Conservation (phyloP, 1,140 invertebrate species). For the Drosophila ogumai region DNA sequence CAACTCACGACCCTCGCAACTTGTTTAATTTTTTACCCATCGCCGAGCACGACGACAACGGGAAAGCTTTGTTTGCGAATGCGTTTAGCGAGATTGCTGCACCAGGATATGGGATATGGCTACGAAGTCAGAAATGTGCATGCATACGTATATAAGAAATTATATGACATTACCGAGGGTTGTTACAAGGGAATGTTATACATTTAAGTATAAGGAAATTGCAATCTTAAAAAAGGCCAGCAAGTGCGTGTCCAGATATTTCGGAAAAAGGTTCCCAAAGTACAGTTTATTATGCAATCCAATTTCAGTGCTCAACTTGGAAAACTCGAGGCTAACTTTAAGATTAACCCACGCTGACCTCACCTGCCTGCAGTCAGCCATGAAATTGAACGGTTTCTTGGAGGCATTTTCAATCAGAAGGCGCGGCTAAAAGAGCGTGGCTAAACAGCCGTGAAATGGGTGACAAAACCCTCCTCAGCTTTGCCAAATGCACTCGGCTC, state of each 20-base stretch:
- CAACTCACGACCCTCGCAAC: conserved; percentile 38
- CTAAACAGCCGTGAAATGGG: conserved; percentile 63
- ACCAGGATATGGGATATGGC: conserved; percentile 40
- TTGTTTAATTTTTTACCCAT: conserved; percentile 64
- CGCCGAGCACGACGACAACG: conserved; percentile 40
- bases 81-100: conserved; percentile 67
- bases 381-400: conserved; percentile 61
- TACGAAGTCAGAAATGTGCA: conserved; percentile 21
- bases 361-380: conserved; percentile 49
- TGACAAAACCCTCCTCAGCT: conserved; percentile 37
- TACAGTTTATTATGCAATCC: background rate
- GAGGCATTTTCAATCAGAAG: conserved; percentile 56
- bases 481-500: conserved; percentile 46
- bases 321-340: conserved; percentile 8
- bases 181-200: background rate
- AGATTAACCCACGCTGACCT: conserved; percentile 35
- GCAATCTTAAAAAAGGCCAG: background rate
- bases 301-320: background rate
- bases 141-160: background rate
- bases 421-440: conserved; percentile 22
- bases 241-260: background rate
- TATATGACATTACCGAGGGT: conserved; percentile 2
- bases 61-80: conserved; percentile 65
- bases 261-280: background rate
- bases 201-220: background rate